A percentile compares a stretch with the other conserved stretches of the same genome.
Evolutionary conservation across 2,113 vertebrate genomes (phyloP).

Genomic region (Geococcyx californianus): DNA sequence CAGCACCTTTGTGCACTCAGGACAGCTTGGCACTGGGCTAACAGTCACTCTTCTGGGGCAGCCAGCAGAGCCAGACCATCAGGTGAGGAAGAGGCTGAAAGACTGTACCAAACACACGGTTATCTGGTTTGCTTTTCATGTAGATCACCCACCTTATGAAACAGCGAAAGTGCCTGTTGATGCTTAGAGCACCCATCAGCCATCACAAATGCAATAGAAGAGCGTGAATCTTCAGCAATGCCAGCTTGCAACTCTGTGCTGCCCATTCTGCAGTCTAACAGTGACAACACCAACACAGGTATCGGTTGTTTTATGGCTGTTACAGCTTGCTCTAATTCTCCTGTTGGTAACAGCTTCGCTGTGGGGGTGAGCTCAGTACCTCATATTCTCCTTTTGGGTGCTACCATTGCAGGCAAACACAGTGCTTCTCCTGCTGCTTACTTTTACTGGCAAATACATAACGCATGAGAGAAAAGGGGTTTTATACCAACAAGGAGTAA

Average conservation of each 20-base stretch:
- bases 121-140: neutral
- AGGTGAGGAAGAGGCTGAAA: neutral
- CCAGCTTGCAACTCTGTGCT: neutral
- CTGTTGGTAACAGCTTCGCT: neutral
- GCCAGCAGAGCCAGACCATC: rapidly evolving
- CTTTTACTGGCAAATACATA: neutral
- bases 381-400: rapidly evolving
- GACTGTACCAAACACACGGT: neutral
- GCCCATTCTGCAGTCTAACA: neutral
- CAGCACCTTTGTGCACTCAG: neutral
- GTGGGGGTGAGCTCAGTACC: rapidly evolving
- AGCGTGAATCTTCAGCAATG: neutral
- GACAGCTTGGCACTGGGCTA: neutral
- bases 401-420: neutral
- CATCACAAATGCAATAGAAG: neutral
- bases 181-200: neutral
- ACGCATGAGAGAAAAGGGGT: neutral
- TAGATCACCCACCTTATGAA: neutral
- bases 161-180: neutral
- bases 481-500: neutral
- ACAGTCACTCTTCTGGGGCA: rapidly evolving
- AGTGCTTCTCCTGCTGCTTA: neutral
- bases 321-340: neutral
- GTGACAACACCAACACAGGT: neutral
- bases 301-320: neutral